Evolutionary conservation across 2,113 vertebrate genomes (phyloP), one percentile per base, ranked within the genome.

Genomic region (Tragulus kanchil): DNA sequence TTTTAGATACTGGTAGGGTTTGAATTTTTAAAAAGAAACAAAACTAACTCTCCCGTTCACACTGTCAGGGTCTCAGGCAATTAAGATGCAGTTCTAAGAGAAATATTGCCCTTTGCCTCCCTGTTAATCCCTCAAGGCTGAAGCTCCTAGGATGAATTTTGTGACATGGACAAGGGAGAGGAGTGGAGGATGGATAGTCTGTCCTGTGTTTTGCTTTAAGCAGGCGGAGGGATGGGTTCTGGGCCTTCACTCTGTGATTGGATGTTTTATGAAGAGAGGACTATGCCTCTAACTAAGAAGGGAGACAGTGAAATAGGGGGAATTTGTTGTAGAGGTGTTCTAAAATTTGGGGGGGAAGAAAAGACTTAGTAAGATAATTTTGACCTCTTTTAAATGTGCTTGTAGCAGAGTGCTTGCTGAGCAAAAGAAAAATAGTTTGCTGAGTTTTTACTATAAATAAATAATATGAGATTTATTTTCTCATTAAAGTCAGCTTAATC

Each of bases 401-500:
- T 3, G 10, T 94, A 71, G 54, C 87, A 83, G 6, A 81, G 17
- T 82, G 23, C 75, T 90, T 94, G 36, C 78, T 59, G 50, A 98
- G 50, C 89, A 81, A 90, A 94, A 90, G 86, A 94, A 90, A 96
- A 94, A 90, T 75, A 67, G n/a, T 96, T 95, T 94, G 73, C 86
- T 89, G 92, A 97, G 90, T 79, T 90, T 90, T 95, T 95, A 50
- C 59, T 93, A 54, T 81, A 93, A 97, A 90, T 97, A 97, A 96
- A 85, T 88, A 93, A 82, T 54, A 87, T n/a, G 64, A 25, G 15
- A 82, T 96, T 97, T 95, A 78, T 97, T 97, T 97, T 90, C 87
- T 95, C 75, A 91, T 95, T 97, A 77, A 96, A 94, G 95, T 93
- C 92, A 73, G 8, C 88, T 95, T 96, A 95, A 95, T 94, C 95